Conservation (phyloP, 2,113 vertebrate genomes). For the Triplophysa siluroides region DNA sequence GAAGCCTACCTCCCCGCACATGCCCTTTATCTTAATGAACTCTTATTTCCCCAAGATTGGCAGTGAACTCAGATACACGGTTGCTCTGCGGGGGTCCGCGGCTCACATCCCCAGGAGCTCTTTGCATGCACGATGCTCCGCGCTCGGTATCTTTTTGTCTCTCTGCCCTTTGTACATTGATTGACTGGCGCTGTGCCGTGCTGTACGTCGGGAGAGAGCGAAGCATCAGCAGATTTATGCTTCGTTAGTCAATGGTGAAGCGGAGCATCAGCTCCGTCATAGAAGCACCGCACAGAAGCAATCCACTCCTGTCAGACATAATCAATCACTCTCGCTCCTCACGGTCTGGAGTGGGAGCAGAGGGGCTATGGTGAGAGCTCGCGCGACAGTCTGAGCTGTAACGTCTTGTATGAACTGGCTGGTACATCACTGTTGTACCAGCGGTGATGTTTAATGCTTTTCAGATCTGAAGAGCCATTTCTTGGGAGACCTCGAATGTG, state of each 20-base stretch:
- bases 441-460: constrained; percentile 32
- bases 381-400: constrained; percentile 54
- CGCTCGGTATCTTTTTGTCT: constrained; percentile 33
- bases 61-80: not conserved
- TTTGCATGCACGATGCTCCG: constrained; percentile 9
- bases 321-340: constrained; percentile 40
- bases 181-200: constrained; percentile 41
- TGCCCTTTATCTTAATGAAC: constrained; percentile 20
- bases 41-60: constrained; percentile 8
- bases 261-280: constrained; percentile 46
- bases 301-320: constrained; percentile 46
- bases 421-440: constrained; percentile 48
- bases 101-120: not conserved
- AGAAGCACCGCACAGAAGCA: constrained; percentile 53
- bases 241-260: constrained; percentile 24
- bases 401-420: constrained; percentile 54
- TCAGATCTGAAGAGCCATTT: constrained; percentile 15
- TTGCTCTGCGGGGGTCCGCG: not conserved
- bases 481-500: constrained; percentile 3
- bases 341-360: constrained; percentile 2
- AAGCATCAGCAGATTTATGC: constrained; percentile 41
- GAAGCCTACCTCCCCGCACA: not conserved
- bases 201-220: constrained; percentile 29
- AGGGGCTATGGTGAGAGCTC: not conserved
- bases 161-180: constrained; percentile 35